Base-by-base conservation (phyloP, 2,113 vertebrate genomes). In the Symphodus melops region DNA sequence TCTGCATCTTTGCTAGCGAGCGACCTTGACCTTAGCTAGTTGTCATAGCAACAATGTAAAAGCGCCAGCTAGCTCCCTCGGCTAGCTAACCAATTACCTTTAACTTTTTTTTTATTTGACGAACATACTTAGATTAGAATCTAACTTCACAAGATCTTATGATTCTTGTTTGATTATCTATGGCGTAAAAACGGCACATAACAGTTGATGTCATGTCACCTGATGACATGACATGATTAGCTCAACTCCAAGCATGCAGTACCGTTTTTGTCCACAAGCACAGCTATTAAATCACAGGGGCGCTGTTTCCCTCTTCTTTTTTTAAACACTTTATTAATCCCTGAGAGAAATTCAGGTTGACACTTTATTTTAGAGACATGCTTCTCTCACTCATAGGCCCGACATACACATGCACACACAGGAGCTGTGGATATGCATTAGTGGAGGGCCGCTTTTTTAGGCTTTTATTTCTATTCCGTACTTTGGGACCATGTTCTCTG, bases 231-330 rank as follows among this genome's bases (percentile, higher is more conserved):
- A 53, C 41, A 6, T 8, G 28, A 33, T 6, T 17, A 2, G 5
- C 17, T 11, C 14, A 2, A 10, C 3, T 25, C 11, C 56, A 2
- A 58, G 44, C 1, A 16, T 75, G 72, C 66, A 67, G 11, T 71
- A 81, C 66, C 28, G 1, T 1, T 28, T 66, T 3, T 66, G 41
- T 20, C 72, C 69, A 12, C 39, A 33, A 33, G 1, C 28, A 33
- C 28, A 33, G 28, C 3, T 0, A 1, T 14, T 0, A 16, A 23
- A 17, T 42, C 21, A 23, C 3, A n/a, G 39, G 63, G 69, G 63
- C 63, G 77, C 77, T 73, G 70, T 79, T 73, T 61, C 0, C 14
- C 33, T 4, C 9, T 5, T 52, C 52, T 66, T 9, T 16, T 9
- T 41, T 8, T 41, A 25, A 25, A 25, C 4, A 25, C 25, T 25